Base-by-base conservation (phyloP, 2,888 invertebrate genomes). In the Polydrusus cervinus region DNA sequence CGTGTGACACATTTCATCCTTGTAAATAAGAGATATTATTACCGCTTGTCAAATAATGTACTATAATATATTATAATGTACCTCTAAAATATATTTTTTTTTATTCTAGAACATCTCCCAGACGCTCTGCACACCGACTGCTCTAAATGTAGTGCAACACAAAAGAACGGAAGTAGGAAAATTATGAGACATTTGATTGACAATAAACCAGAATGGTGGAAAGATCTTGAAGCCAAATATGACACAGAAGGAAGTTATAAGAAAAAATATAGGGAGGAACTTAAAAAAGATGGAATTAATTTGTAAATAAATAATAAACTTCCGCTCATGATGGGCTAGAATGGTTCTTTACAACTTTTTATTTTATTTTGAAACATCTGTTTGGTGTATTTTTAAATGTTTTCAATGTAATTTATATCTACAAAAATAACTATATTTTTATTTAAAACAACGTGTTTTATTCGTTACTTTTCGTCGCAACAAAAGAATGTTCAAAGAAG, bases 81-180 rank as follows among this genome's bases (percentile, higher is more conserved):
- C n/a, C n/a, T n/a, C n/a, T n/a, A n/a, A n/a, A n/a, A n/a, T n/a
- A n/a, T n/a, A n/a, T n/a, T n/a, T 34, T 34, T 40, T 49, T 70
- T 38, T 43, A 7, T 57, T 60, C 13, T 66, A 93, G 92, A 88
- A 18, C 87, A 89, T 0, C 88, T 95, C 1, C 94, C 94, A 0
- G 94, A 95, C 79, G 94, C 94, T 0, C 85, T 94, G 51, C 87
- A 90, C 78, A 91, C 90, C 5, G 92, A 91, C 65, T 94, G 94
- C 84, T 82, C 83, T 66, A 92, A 93, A 84, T 94, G 94, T 84
- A 92, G 91, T 20, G 91, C 92, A 49, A 88, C 88, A 34, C 94
- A 94, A 84, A 90, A 89, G 82, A 83, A 87, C 6, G 92, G 91
- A 53, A 90, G 92, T 64, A 90, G 92, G 80, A 92, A 89, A 78